Evolutionary conservation across 2,888 invertebrate genomes (phyloP).

Genomic region (Melanargia galathea): DNA sequence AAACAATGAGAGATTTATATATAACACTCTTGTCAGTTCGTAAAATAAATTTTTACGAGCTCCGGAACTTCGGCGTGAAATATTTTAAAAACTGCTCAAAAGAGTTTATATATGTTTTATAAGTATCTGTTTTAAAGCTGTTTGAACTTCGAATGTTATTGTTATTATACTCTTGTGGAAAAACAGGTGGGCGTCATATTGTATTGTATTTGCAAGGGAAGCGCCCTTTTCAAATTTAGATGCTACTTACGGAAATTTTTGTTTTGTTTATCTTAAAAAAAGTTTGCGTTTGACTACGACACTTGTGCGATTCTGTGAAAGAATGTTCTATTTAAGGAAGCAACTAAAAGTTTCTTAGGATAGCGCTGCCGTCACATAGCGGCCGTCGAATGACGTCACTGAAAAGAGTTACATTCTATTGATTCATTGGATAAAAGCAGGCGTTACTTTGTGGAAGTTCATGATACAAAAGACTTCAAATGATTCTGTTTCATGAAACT

Average conservation of each 20-base stretch:
- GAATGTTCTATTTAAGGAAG: too few relatives aligned
- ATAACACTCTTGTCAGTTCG: conserved; percentile 27
- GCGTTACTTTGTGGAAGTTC: too few relatives aligned
- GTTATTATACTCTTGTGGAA: background rate
- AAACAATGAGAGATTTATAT: conserved; percentile 28
- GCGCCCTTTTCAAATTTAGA: background rate
- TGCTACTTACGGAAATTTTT: background rate
- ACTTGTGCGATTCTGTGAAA: too few relatives aligned
- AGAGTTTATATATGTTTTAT: conserved; percentile 18
- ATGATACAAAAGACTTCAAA: too few relatives aligned
- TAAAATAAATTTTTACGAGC: conserved; percentile 35
- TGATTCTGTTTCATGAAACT: too few relatives aligned
- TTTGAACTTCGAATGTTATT: conserved; percentile 3
- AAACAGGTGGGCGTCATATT: background rate
- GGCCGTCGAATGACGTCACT: too few relatives aligned
- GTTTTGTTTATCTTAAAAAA: background rate
- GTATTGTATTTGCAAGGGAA: background rate
- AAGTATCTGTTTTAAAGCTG: conserved; percentile 16
- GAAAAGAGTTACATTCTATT: too few relatives aligned
- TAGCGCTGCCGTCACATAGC: too few relatives aligned
- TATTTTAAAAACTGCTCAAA: conserved; percentile 20
- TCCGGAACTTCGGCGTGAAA: conserved; percentile 20
- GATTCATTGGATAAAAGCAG: too few relatives aligned
- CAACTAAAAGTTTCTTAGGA: too few relatives aligned
- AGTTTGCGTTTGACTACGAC: background rate